Conservation (phyloP, 37 sponge, comb jelly and placozoan genomes). For the Beroe ovata region DNA sequence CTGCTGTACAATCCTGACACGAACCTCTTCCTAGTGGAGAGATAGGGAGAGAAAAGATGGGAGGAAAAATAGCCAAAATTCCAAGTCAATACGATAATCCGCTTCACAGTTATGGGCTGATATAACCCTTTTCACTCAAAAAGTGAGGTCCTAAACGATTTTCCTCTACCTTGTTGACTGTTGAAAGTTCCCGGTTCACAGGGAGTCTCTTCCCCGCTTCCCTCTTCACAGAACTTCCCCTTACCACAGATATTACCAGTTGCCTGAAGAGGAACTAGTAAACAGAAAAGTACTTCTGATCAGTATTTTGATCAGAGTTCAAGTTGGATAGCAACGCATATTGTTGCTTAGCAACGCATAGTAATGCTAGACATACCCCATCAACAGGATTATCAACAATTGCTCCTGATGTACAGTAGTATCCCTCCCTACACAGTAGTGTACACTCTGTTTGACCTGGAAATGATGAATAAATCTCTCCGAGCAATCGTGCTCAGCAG, state of each 20-base stretch:
- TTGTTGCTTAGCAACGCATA: too few relatives aligned
- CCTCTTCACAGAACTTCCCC: slow-evolving; percentile 20
- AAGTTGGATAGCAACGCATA: too few relatives aligned
- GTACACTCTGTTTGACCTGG: slow-evolving; percentile 34
- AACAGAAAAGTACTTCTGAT: not conserved
- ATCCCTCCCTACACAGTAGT: slow-evolving; percentile 6
- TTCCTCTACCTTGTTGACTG: slow-evolving; percentile 2
- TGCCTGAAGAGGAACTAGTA: not conserved
- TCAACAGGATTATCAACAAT: slow-evolving; percentile 7
- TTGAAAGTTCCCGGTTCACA: slow-evolving; percentile 41
- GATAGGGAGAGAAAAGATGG: too few relatives aligned
- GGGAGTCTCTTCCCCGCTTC: not conserved
- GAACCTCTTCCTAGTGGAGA: not conserved
- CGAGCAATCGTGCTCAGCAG: too few relatives aligned
- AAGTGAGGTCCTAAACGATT: too few relatives aligned
- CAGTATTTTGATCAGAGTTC: too few relatives aligned
- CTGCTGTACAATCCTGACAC: slow-evolving; percentile 28
- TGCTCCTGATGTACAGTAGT: slow-evolving; percentile 57
- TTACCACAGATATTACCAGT: slow-evolving; percentile 51
- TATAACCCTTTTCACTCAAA: too few relatives aligned
- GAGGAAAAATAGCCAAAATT: too few relatives aligned
- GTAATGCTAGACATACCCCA: slow-evolving; percentile 14
- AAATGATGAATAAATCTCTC: too few relatives aligned
- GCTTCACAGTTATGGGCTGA: too few relatives aligned
- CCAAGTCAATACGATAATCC: too few relatives aligned